Evolutionary conservation across 2,888 invertebrate genomes (phyloP), one percentile per base, ranked within the genome.

Genomic region (Drosophila parthenogenetica): DNA sequence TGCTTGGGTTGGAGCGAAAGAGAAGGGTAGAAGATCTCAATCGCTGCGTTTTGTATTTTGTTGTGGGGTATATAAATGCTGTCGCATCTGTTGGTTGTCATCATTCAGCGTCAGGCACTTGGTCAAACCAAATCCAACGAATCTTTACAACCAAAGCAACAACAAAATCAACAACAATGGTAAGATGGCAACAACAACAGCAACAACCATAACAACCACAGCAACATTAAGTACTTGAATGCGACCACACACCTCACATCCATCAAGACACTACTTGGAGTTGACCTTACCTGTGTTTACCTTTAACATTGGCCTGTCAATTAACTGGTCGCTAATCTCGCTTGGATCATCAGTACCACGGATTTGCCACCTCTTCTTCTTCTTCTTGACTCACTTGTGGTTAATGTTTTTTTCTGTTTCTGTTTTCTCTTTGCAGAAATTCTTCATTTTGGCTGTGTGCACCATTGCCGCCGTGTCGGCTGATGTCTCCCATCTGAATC

Each of bases 151-250:
- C 50, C 70, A 50, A 46, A 35, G 35, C 57, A 61, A 59, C 75
- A 85, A 69, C 87, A 79, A 83, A 25, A 71, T 69, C 73, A 79
- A 81, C 81, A 89, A 89, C 81, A 81, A 88, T 89, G 89, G 89
- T 81, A 63, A 81, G 77, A 54, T 50, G 37, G 35, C 58, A 62
- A 29, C 60, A 43, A 49, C 61, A 29, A 46, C 35, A 39, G 48
- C 50, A 25, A 29, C 42, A 35, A 29, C 2, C 22, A 22, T 22
- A 29, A 29, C 29, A 29, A 29, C 2, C 29, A 29, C 29, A 22
- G 5, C 22, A 22, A 22, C 22, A 8, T 29, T 29, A 8, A 46
- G 35, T 39, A 43, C 11, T 40, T 16, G 32, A 29, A 7, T 7
- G 29, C 29, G 29, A 54, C 42, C n/a, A 42, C 57, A 22, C 45